phyloP scores from a whole-genome alignment of 2,113 vertebrate genomes.

The Catharus bicknelli region DNA sequence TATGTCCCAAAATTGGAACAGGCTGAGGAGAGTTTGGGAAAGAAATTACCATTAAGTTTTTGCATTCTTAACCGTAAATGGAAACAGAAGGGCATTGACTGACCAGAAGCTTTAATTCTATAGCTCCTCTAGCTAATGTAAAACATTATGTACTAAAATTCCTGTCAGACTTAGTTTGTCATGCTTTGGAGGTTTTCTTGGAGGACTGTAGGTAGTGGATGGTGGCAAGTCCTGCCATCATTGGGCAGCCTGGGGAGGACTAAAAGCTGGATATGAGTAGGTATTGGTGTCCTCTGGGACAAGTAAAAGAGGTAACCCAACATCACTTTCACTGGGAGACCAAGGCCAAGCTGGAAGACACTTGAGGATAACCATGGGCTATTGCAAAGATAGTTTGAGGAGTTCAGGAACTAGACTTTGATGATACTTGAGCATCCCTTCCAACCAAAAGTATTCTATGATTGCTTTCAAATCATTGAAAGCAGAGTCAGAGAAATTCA shows the following conservation, averaged over 20 bases:
- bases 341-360: not conserved
- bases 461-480: not conserved
- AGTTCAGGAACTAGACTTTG: not conserved
- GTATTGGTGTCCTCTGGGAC: not conserved
- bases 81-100: constrained; percentile 54
- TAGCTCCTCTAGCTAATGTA: not conserved
- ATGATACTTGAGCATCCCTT: not conserved
- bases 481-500: not conserved
- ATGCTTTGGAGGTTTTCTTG: not conserved
- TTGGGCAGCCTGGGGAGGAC: not conserved
- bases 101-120: constrained; percentile 37
- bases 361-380: not conserved
- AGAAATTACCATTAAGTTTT: constrained; percentile 43
- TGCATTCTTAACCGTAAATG: constrained; percentile 63
- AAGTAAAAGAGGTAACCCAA: not conserved
- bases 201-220: not conserved
- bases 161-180: not conserved
- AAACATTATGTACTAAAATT: constrained; percentile 7
- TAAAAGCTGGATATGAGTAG: not conserved
- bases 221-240: fast-evolving
- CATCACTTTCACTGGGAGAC: not conserved
- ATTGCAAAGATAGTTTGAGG: not conserved
- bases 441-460: not conserved
- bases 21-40: constrained; percentile 49
- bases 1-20: constrained; percentile 53